Conservation (phyloP, 2,113 vertebrate species). For the Lethenteron camtschaticum region DNA sequence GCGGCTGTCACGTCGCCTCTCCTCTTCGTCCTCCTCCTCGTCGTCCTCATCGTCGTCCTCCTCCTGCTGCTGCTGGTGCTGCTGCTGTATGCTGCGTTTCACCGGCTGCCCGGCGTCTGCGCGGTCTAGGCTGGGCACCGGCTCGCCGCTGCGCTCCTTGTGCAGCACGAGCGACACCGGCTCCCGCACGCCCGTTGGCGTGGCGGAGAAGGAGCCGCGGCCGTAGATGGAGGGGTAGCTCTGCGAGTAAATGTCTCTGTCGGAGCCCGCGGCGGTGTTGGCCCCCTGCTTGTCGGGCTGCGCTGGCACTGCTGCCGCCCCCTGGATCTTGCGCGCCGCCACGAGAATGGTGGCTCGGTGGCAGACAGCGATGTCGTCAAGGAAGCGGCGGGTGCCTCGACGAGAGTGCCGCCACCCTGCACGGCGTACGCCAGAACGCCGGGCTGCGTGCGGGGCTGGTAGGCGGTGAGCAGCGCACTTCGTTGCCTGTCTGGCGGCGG, state of each 20-base stretch:
- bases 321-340: slow-evolving; percentile 16
- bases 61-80: slow-evolving; percentile 5
- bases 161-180: slow-evolving; percentile 17
- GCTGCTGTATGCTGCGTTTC: slow-evolving; percentile 13
- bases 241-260: slow-evolving; percentile 28
- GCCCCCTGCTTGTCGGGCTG: neutral
- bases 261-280: slow-evolving; percentile 18
- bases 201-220: slow-evolving; percentile 8
- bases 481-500: slow-evolving; percentile 48
- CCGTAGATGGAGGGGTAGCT: slow-evolving; percentile 46
- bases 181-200: neutral
- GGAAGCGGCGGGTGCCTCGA: slow-evolving; percentile 44
- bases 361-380: slow-evolving; percentile 57
- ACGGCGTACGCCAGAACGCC: slow-evolving; percentile 32
- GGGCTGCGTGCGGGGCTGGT: slow-evolving; percentile 26
- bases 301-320: slow-evolving; percentile 2
- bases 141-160: slow-evolving; percentile 16
- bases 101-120: slow-evolving; percentile 19
- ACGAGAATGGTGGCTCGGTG: slow-evolving; percentile 24
- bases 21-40: slow-evolving; percentile 21
- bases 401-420: slow-evolving; percentile 47
- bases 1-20: slow-evolving; percentile 11
- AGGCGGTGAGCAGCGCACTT: slow-evolving; percentile 52
- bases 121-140: slow-evolving; percentile 14
- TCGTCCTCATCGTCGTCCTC: slow-evolving; percentile 27